A percentile compares a stretch with the other conserved stretches of the same genome.
Evolutionary conservation across 2,888 invertebrate species (phyloP).

Genomic region (Gonocerus acuteangulatus): DNA sequence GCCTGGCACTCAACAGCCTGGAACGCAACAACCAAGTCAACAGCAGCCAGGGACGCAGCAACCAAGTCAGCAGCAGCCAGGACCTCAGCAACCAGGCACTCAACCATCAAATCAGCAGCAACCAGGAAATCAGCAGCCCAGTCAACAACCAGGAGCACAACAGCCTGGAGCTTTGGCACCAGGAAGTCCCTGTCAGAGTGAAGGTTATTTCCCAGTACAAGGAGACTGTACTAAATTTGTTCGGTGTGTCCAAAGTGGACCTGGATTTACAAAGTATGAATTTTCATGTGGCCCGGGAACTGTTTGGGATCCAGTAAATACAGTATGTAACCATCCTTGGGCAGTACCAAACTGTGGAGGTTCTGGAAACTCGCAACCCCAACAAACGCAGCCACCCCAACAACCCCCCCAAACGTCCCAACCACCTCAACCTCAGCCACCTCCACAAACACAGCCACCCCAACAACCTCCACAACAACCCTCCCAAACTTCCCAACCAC

Average conservation of each 20-base stretch:
- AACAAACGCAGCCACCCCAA: conserved; percentile 26
- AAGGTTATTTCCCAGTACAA: conserved; percentile 57
- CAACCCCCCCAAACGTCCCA: conserved; percentile 31
- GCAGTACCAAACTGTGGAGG: conserved; percentile 44
- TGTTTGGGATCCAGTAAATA: conserved; percentile 58
- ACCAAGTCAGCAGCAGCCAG: conserved; percentile 7
- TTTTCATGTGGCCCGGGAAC: conserved; percentile 60
- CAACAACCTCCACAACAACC: conserved; percentile 31
- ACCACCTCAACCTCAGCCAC: conserved; percentile 34
- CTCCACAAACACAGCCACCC: conserved; percentile 36
- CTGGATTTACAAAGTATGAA: conserved; percentile 49
- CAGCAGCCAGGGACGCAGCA: conserved; percentile 18
- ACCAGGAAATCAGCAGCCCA: conserved; percentile 13
- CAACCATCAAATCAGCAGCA: conserved; percentile 25
- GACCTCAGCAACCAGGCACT: conserved; percentile 9
- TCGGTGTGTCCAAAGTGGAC: conserved; percentile 53
- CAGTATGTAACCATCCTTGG: conserved; percentile 55
- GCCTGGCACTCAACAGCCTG: conserved; percentile 5
- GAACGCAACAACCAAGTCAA: conserved; percentile 11
- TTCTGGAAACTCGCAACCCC: background rate
- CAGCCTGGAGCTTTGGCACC: conserved; percentile 18
- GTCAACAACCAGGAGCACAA: conserved; percentile 16
- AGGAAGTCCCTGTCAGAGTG: conserved; percentile 45
- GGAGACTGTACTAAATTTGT: conserved; percentile 58
- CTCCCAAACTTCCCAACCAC: conserved; percentile 22